Base-by-base conservation (phyloP, 1,140 invertebrate genomes). In the Magallana gigas region DNA sequence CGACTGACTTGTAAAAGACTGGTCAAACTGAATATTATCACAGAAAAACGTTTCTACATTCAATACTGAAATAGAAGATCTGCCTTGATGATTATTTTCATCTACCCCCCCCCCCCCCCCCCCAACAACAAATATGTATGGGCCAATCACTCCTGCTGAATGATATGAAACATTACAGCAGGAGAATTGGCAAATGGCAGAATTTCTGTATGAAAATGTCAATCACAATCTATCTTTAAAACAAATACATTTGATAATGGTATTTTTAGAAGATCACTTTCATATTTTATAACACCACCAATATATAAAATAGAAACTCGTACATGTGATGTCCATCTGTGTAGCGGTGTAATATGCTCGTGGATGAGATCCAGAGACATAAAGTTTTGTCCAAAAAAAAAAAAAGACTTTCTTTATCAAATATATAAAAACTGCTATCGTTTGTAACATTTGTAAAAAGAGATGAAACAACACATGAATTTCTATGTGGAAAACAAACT, bases 261-360 rank as follows among this genome's bases (percentile, higher is more conserved):
- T 62, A 84, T 84, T 62, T 59, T 84, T 56, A 11, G 23, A 8
- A 84, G 29, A 36, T 23, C 23, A 83, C 16, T 57, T 56, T 83
- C 57, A 68, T 18, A 29, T 18, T 68, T 68, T 18, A 18, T 68
- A 68, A 68, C 64, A 48, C 80, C 48, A 14, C 80, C 80, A 36
- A 57, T 12, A 57, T 82, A 82, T 29, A 82, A n/a, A 82, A 82
- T 82, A 48, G 36, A 82, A 82, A n/a, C n/a, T 82, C 36, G 7
- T 82, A 57, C 80, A 48, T 82, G 7, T 82, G 80, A 82, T 57
- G n/a, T 82, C 57, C 57, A 82, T 57, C 14, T 56, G 9, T 16
- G 23, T 16, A 3, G 80, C 80, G 48, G 29, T 82, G 6, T 56
- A 48, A 18, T 82, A 81, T 36, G 18, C 76, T 81, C 29, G 12